These are phyloP conservation scores for Halocaridina rubra DNA, from an alignment of 2,888 invertebrate species.

Conservation along the genomic window DNA sequence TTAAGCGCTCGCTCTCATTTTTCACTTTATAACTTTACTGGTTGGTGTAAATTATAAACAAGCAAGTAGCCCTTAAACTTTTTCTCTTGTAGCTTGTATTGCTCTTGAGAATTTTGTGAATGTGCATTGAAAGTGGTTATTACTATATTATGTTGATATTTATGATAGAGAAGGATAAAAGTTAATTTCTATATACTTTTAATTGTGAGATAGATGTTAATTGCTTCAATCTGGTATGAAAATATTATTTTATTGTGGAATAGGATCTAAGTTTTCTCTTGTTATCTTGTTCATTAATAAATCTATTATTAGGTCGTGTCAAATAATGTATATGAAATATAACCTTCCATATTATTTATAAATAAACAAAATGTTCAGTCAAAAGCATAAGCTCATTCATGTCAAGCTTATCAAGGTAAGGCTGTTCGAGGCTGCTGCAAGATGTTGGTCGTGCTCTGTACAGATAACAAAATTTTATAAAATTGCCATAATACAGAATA, in stretches of 20 bases:
- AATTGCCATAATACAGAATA: too few species aligned
- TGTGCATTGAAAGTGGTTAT: slow-evolving; percentile 58
- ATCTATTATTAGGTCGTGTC: slow-evolving; percentile 52
- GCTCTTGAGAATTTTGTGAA: slow-evolving; percentile 54
- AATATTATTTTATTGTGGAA: slow-evolving; percentile 57
- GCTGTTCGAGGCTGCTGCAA: slow-evolving; percentile 43
- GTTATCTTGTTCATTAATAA: slow-evolving; percentile 52
- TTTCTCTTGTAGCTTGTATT: slow-evolving; percentile 56
- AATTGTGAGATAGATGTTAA: slow-evolving; percentile 58
- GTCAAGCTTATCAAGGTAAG: slow-evolving; percentile 52
- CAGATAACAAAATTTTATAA: too few species aligned
- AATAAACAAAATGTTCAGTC: slow-evolving; percentile 53
- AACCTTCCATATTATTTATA: slow-evolving; percentile 57
- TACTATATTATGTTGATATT: slow-evolving; percentile 57
- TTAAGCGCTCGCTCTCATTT: slow-evolving; percentile 52
- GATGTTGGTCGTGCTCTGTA: slow-evolving; percentile 32
- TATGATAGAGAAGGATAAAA: slow-evolving; percentile 45
- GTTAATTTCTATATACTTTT: slow-evolving; percentile 51
- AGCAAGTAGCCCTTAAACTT: slow-evolving; percentile 59
- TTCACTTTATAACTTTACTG: slow-evolving; percentile 58
- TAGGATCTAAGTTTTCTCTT: slow-evolving; percentile 57
- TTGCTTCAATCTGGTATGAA: slow-evolving; percentile 59
- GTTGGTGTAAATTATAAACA: slow-evolving; percentile 60
- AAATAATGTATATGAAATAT: slow-evolving; percentile 58
- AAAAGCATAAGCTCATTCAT: slow-evolving; percentile 56